phyloP scores from a whole-genome alignment of 2,113 vertebrate species.

The Lasiurus cinereus region DNA sequence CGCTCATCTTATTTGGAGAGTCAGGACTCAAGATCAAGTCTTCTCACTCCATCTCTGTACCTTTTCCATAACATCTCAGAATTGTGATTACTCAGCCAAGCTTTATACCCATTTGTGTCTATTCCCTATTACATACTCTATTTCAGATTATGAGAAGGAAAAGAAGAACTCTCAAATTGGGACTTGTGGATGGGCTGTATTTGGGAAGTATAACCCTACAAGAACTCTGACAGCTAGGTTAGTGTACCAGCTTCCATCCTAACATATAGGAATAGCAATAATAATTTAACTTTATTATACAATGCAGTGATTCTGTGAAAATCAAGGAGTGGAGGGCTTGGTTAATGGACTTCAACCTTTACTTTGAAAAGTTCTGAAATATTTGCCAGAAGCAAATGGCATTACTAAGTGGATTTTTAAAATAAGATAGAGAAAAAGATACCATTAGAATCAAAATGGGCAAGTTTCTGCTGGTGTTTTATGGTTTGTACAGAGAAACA shows the following conservation, averaged over 20 bases:
- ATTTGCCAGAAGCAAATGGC: conserved; percentile 52
- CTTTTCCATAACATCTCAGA: neutral
- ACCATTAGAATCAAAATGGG: conserved; percentile 51
- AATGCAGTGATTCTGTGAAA: conserved; percentile 14
- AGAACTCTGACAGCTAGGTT: neutral
- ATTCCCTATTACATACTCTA: neutral
- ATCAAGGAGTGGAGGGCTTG: neutral
- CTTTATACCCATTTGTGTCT: neutral
- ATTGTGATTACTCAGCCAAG: neutral
- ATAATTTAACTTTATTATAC: neutral
- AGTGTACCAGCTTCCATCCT: neutral
- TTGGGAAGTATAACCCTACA: neutral
- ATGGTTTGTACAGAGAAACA: conserved; percentile 25
- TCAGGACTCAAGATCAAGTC: neutral
- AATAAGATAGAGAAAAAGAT: conserved; percentile 23
- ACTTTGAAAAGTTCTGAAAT: conserved; percentile 48
- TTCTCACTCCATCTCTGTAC: neutral
- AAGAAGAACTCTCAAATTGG: neutral
- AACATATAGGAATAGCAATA: neutral
- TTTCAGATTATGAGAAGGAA: neutral
- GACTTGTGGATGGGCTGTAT: neutral
- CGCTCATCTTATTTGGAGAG: neutral
- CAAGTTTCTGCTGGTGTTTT: conserved; percentile 30
- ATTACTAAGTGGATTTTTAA: conserved; percentile 32
- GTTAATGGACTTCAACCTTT: conserved; percentile 1